phyloP scores from a whole-genome alignment of 2,797 vertebrate genomes.

The Enteromius thamalakanensis region DNA sequence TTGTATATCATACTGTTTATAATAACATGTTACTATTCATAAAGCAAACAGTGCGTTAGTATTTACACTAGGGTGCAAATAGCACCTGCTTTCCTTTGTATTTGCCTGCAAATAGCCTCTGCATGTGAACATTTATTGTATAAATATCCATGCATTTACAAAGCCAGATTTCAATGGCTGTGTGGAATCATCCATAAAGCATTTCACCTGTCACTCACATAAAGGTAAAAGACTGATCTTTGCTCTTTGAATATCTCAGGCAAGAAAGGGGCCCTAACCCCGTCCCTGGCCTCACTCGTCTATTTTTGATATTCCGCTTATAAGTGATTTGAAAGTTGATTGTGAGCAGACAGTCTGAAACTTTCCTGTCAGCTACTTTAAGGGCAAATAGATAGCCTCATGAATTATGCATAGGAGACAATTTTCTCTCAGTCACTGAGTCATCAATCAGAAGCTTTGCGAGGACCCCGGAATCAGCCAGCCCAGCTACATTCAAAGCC shows the following conservation, averaged over 20 bases:
- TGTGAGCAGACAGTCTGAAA: slow-evolving; percentile 93
- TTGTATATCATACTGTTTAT: neutral
- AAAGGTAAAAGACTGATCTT: slow-evolving; percentile 79
- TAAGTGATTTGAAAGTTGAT: slow-evolving; percentile 95
- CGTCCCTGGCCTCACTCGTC: slow-evolving; percentile 83
- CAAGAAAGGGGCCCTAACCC: slow-evolving; percentile 83
- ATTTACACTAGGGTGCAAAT: slow-evolving; percentile 12
- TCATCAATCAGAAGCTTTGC: slow-evolving; percentile 93
- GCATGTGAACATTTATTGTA: slow-evolving; percentile 30
- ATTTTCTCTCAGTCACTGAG: slow-evolving; percentile 94
- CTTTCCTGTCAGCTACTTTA: slow-evolving; percentile 95
- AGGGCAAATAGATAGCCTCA: slow-evolving; percentile 94
- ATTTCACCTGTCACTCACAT: slow-evolving; percentile 78
- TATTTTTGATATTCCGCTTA: slow-evolving; percentile 92
- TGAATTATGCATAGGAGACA: slow-evolving; percentile 94
- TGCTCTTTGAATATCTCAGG: slow-evolving; percentile 76
- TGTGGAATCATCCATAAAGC: slow-evolving; percentile 55
- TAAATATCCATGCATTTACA: slow-evolving; percentile 50
- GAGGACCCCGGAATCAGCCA: slow-evolving; percentile 89
- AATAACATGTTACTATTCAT: neutral
- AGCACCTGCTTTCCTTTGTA: slow-evolving; percentile 21
- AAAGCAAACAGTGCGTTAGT: slow-evolving; percentile 1
- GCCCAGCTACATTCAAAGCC: slow-evolving; percentile 85
- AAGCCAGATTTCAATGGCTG: slow-evolving; percentile 47
- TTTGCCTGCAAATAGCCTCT: slow-evolving; percentile 26